phyloP scores from a whole-genome alignment of 2,797 vertebrate species.

The Carduelis carduelis region DNA sequence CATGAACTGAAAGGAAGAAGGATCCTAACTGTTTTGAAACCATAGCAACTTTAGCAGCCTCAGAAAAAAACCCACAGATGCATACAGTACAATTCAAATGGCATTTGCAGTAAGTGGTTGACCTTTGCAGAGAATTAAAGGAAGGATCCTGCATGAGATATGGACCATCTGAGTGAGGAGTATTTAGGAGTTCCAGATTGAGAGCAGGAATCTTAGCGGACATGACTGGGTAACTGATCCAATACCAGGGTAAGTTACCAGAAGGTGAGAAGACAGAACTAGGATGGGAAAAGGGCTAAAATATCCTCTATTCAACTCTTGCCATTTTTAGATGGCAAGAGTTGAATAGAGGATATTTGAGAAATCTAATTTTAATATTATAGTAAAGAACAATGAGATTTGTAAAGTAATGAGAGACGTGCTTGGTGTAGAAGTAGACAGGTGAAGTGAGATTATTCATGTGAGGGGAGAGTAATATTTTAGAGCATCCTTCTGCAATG shows the following conservation, averaged over 20 bases:
- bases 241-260: background rate
- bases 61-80: rapidly evolving
- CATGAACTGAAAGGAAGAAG: background rate
- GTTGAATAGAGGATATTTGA: background rate
- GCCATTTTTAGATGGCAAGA: background rate
- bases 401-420: background rate
- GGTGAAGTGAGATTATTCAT: background rate
- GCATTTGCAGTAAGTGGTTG: background rate
- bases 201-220: background rate
- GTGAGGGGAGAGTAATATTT: background rate
- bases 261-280: background rate
- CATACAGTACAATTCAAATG: background rate
- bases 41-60: background rate
- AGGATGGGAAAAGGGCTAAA: background rate
- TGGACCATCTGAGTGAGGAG: background rate
- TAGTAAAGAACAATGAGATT: background rate
- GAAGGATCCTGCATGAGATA: background rate
- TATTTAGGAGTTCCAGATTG: background rate
- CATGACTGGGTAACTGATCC: background rate
- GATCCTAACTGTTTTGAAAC: background rate
- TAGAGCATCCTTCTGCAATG: background rate
- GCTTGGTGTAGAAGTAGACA: background rate
- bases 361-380: background rate
- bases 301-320: background rate
- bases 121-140: background rate